A percentile compares a stretch with the other conserved stretches of the same genome.
Conservation (phyloP, 1,140 invertebrate species). For the Pissodes strobi region DNA sequence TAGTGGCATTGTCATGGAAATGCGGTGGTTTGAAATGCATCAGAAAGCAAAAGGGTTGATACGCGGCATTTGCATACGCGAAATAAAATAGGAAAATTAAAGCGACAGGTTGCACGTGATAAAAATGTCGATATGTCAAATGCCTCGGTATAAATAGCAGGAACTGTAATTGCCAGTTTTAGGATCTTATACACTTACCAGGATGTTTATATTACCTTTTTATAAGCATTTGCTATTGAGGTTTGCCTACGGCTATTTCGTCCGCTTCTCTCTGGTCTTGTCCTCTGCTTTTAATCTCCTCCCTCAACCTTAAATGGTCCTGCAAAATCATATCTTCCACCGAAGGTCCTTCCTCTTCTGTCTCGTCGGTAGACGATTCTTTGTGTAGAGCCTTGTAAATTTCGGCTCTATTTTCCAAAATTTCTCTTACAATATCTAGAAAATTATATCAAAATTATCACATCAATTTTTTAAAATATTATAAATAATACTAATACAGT, state of each 20-base stretch:
- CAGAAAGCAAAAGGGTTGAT: no score
- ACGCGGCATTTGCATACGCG: no score
- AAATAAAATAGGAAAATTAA: no score
- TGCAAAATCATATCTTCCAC: conserved; percentile 48
- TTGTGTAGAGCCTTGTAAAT: conserved; percentile 60
- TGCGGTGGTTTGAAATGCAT: no score
- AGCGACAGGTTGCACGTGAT: no score
- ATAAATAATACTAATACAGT: no score
- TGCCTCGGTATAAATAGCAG: no score
- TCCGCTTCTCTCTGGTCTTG: not conserved
- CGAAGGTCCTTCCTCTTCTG: conserved; percentile 45
- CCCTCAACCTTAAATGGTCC: conserved; percentile 49
- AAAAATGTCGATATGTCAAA: no score
- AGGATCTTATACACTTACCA: no score
- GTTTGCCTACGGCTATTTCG: no score
- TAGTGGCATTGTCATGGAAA: conserved; percentile 6
- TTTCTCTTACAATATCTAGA: conserved; percentile 73
- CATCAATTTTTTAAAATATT: no score
- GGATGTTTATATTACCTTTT: not conserved
- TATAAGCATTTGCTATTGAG: not conserved
- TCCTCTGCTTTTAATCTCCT: conserved; percentile 42
- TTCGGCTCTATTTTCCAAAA: conserved; percentile 71
- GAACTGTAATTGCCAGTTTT: no score
- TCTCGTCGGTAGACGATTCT: conserved; percentile 46
- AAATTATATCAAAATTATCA: conserved; percentile 10